Conservation (phyloP, 2,113 vertebrate species). For the Dicerorhinus sumatrensis region DNA sequence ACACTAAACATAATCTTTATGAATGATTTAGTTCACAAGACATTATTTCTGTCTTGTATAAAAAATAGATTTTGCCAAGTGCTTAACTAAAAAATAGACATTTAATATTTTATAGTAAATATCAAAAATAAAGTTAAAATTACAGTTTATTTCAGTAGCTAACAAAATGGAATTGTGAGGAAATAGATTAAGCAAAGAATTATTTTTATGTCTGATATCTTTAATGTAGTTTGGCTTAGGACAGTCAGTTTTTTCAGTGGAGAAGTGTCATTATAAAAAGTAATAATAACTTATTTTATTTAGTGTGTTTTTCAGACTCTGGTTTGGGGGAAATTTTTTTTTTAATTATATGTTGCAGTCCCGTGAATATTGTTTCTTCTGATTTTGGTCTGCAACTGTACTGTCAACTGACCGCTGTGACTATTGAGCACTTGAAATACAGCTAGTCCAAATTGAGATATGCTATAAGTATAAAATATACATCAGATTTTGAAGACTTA, state of each 20-base stretch:
- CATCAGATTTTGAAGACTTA: slow-evolving; percentile 10
- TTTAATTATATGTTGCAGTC: neutral
- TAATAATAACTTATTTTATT: neutral
- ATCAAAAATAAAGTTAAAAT: slow-evolving; percentile 40
- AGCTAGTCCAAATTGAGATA: neutral
- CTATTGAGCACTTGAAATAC: neutral
- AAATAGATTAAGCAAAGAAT: slow-evolving; percentile 24
- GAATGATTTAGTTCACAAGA: slow-evolving; percentile 17
- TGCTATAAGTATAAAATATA: neutral
- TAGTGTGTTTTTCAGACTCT: neutral
- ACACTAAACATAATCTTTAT: neutral
- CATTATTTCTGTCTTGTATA: neutral
- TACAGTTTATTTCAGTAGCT: slow-evolving; percentile 23
- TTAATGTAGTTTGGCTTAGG: neutral
- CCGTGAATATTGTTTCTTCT: neutral
- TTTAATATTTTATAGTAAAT: slow-evolving; percentile 3
- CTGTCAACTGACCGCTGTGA: neutral
- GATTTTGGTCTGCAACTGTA: neutral
- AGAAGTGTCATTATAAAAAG: neutral
- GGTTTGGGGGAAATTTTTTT: neutral
- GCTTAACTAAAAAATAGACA: neutral
- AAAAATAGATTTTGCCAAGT: slow-evolving; percentile 12
- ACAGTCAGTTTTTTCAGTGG: neutral
- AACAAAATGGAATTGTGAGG: neutral
- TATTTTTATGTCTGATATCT: neutral